These are phyloP conservation scores for Grapholita molesta DNA, from an alignment of 1,140 invertebrate genomes.

Conservation along the genomic window DNA sequence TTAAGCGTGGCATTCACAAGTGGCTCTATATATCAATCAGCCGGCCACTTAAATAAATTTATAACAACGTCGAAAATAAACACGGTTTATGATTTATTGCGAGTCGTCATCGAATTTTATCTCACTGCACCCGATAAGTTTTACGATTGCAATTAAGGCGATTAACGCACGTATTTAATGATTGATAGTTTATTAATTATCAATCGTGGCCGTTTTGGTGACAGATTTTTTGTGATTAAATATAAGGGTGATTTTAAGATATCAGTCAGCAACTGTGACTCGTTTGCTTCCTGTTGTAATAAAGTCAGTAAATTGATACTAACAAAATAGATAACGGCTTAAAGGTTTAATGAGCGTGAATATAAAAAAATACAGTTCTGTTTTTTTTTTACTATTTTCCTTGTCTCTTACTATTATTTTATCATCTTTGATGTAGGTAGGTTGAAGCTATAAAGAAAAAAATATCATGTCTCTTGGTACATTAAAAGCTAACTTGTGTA, in stretches of 20 bases:
- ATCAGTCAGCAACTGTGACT: conserved; percentile 43
- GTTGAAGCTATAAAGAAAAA: conserved; percentile 36
- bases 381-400: too few species aligned
- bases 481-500: not conserved
- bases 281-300: conserved; percentile 33
- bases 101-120: conserved; percentile 64
- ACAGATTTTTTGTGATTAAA: not conserved
- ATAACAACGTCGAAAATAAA: conserved; percentile 76
- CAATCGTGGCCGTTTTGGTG: not conserved
- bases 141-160: conserved; percentile 73
- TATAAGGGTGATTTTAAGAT: conserved; percentile 42
- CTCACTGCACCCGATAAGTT: conserved; percentile 69
- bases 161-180: conserved; percentile 51
- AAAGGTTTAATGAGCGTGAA: too few species aligned
- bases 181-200: conserved; percentile 11
- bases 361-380: too few species aligned
- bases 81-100: conserved; percentile 75
- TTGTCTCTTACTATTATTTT: too few species aligned
- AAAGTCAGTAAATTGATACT: too few species aligned
- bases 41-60: conserved; percentile 75
- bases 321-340: not conserved
- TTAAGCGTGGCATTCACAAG: not conserved
- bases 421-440: too few species aligned
- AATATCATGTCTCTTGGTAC: conserved; percentile 17
- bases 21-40: conserved; percentile 63